Base-by-base conservation (phyloP, 2,797 vertebrate genomes). In the Cossypha polioptera region DNA sequence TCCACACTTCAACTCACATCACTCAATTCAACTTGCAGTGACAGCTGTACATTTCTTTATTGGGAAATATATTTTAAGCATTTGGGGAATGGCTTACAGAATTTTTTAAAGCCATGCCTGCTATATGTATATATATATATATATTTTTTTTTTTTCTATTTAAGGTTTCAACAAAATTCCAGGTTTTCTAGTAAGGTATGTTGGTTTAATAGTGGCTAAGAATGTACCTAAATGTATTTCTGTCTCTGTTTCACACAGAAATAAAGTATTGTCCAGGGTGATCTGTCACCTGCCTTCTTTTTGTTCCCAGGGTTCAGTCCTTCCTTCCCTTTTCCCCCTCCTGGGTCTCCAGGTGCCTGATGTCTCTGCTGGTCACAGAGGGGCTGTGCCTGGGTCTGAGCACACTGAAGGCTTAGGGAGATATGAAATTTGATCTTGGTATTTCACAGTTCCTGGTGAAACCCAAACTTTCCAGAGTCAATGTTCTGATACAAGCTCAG, bases 381-480 rank as follows among this genome's bases (percentile, higher is more conserved):
- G 20, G 31, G 15, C 38, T 0, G 1, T 20, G 10, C 14, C 47
- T 66, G 47, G 9, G 5, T 50, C 73, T 62, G 33, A 45, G 38
- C 7, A 1, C 13, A 14, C 40, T 24, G 6, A 25, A 75, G 59
- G 2, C 19, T 22, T 8, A 9, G 16, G 18, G 25, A 40, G 3
- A 16, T 1, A 1, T 1, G 16, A 29, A 25, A 7, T 40, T 45
- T 51, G 17, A 3, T 36, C 36, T 36, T 10, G 36, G 36, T 36
- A 13, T 47, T 84, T 55, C 22, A n/a, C 40, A 91, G 28, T 14
- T 2, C 7, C 12, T 4, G 4, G 16, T 1, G 3, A 75, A 75
- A 95, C 33, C 13, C 36, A 35, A 2, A 7, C 1, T 31, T 19
- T 18, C 0, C 3, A 22, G 10, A 76, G 7, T 3, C 42, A 1